Conservation (phyloP, 1,140 invertebrate genomes). For the Drosophila grimshawi region DNA sequence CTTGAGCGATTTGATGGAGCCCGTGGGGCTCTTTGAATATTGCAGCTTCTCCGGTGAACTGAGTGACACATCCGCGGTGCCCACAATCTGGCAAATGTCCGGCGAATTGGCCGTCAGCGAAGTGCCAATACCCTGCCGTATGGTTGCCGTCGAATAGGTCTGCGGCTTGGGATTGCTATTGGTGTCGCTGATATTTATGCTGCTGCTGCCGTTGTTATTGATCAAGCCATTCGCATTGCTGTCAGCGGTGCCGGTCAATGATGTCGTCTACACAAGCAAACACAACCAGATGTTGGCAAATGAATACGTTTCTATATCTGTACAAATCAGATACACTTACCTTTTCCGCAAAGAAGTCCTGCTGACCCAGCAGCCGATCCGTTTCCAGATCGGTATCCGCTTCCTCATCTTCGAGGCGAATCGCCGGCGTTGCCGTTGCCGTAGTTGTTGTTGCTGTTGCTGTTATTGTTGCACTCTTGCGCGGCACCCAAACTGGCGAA, state of each 20-base stretch:
- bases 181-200: conserved; percentile 54
- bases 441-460: background rate
- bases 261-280: conserved; percentile 5
- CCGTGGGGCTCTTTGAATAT: conserved; percentile 79
- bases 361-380: conserved; percentile 93
- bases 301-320: background rate
- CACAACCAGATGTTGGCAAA: background rate
- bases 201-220: conserved; percentile 47
- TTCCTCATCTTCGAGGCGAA: conserved; percentile 87
- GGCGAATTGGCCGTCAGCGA: conserved; percentile 76
- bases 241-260: conserved; percentile 33
- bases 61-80: conserved; percentile 58
- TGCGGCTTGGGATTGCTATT: conserved; percentile 75
- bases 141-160: conserved; percentile 74
- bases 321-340: conserved; percentile 29
- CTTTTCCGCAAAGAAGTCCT: conserved; percentile 95
- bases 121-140: conserved; percentile 81
- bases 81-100: conserved; percentile 79
- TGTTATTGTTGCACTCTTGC: conserved; percentile 45
- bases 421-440: background rate
- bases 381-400: conserved; percentile 95
- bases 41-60: conserved; percentile 79
- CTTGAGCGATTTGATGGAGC: conserved; percentile 81
- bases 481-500: conserved; percentile 82
- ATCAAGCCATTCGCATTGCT: conserved; percentile 68